Conservation (phyloP, 2,797 vertebrate species). For the Lophotriccus pileatus region DNA sequence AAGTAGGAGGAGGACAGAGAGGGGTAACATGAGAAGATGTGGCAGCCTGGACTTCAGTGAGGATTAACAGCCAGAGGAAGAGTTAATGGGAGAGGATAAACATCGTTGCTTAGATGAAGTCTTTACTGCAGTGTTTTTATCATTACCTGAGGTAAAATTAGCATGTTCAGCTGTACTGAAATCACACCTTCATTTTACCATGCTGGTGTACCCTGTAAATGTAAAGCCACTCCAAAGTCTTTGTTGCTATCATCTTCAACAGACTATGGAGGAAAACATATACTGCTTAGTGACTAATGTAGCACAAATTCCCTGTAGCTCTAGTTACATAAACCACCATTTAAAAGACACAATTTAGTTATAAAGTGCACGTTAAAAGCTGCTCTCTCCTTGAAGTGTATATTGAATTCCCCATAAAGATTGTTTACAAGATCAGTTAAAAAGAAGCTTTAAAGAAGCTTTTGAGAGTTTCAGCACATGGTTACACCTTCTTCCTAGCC, state of each 20-base stretch:
- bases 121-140: background rate
- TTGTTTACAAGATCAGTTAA: background rate
- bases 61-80: background rate
- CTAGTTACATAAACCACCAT: background rate
- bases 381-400: background rate
- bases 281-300: background rate
- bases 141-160: background rate
- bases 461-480: background rate
- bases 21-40: background rate
- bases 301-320: background rate
- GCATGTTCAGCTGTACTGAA: background rate
- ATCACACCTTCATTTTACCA: background rate
- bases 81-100: background rate
- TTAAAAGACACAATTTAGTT: slow-evolving; percentile 3
- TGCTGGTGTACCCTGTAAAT: background rate
- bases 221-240: background rate
- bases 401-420: background rate
- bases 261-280: background rate
- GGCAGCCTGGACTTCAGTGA: background rate
- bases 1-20: background rate
- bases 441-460: background rate
- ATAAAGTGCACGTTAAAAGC: background rate
- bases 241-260: background rate
- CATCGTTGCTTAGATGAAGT: background rate
- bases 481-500: background rate